These are phyloP conservation scores for Montifringilla adamsi DNA, from an alignment of 2,113 vertebrate genomes.

Conservation along the genomic window DNA sequence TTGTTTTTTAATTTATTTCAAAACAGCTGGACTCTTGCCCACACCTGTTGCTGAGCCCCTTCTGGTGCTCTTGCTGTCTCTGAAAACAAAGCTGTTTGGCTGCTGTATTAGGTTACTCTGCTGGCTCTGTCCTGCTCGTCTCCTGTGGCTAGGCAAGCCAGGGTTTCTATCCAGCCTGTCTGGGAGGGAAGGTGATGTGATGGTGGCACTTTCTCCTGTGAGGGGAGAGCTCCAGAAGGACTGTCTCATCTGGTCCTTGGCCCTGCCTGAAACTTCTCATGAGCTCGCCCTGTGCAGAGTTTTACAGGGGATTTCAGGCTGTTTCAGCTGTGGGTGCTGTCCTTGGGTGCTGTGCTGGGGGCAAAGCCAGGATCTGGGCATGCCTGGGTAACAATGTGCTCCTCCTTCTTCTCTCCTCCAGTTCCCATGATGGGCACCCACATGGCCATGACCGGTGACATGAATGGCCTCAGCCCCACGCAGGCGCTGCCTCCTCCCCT, in stretches of 20 bases:
- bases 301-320: background rate
- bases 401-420: conserved; percentile 76
- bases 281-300: fast-evolving
- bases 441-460: conserved; percentile 93
- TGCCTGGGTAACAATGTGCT: conserved; percentile 51
- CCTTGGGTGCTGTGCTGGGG: background rate
- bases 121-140: background rate
- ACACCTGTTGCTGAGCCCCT: conserved; percentile 38
- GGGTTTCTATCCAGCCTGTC: background rate
- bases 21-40: conserved; percentile 34
- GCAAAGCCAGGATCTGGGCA: fast-evolving
- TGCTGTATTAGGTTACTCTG: conserved; percentile 43
- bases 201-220: fast-evolving
- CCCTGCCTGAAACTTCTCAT: background rate
- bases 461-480: conserved; percentile 95
- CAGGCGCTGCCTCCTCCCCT: conserved; percentile 90
- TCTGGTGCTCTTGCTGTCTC: background rate
- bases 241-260: background rate
- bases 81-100: conserved; percentile 53
- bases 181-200: background rate
- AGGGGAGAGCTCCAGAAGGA: background rate
- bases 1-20: background rate
- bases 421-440: conserved; percentile 98
- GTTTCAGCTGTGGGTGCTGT: background rate
- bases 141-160: background rate